Conservation (phyloP, 2,113 vertebrate genomes). For the Heterotilapia buettikoferi region DNA sequence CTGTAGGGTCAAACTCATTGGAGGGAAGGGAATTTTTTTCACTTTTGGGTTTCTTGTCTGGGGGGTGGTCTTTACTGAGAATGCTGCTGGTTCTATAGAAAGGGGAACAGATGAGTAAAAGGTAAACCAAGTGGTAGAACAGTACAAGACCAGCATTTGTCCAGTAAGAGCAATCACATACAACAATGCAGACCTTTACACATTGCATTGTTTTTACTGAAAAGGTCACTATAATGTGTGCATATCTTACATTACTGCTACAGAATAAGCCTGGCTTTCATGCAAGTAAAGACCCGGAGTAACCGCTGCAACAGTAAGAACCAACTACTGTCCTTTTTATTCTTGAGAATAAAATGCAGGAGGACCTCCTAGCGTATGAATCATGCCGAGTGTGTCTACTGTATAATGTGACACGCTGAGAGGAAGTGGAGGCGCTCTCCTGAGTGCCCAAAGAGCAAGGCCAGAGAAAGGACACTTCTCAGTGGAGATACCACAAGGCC, state of each 20-base stretch:
- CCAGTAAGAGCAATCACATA: not conserved
- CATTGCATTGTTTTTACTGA: not conserved
- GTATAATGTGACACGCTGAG: conserved; percentile 41
- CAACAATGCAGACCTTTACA: not conserved
- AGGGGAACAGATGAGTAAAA: conserved; percentile 30
- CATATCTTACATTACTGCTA: not conserved
- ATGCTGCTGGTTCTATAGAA: conserved; percentile 87
- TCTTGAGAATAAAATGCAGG: conserved; percentile 21
- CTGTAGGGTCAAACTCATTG: conserved; percentile 78
- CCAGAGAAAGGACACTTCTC: conserved; percentile 50
- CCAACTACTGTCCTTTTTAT: conserved; percentile 23
- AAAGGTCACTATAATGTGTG: not conserved
- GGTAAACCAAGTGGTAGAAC: not conserved
- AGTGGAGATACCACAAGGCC: conserved; percentile 46
- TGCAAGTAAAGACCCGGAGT: not conserved
- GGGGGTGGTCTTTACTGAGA: conserved; percentile 91
- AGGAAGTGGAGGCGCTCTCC: conserved; percentile 53
- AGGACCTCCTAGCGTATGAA: conserved; percentile 39
- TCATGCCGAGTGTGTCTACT: conserved; percentile 45
- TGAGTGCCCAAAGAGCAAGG: conserved; percentile 30
- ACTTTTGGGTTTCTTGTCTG: conserved; percentile 94
- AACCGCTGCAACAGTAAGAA: conserved; percentile 1
- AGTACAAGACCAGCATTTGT: not conserved
- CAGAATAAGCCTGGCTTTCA: not conserved
- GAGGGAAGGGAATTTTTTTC: conserved; percentile 68